Conservation (phyloP, 2,797 vertebrate genomes). For the Siniperca obscura region DNA sequence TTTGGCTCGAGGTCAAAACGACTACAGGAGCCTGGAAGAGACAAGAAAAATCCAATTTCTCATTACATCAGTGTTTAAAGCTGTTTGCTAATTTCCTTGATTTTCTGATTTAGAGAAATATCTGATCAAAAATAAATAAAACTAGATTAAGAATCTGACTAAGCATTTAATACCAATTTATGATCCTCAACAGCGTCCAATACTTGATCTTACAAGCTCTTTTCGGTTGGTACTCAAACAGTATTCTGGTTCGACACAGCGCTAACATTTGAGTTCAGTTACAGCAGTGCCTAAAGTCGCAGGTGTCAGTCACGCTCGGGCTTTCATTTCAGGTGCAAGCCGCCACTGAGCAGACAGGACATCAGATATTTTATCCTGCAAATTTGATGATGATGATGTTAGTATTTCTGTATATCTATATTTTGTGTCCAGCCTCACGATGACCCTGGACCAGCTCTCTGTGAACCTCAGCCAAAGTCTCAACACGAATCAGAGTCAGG, state of each 20-base stretch:
- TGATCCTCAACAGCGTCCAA: too few relatives aligned
- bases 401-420: background rate
- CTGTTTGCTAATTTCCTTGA: too few relatives aligned
- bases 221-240: too few relatives aligned
- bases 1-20: background rate
- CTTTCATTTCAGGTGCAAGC: background rate
- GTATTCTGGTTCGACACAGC: too few relatives aligned
- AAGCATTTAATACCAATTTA: too few relatives aligned
- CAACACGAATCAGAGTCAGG: slow-evolving; percentile 1
- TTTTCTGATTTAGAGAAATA: too few relatives aligned
- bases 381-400: background rate
- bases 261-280: too few relatives aligned
- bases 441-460: slow-evolving; percentile 65
- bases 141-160: too few relatives aligned
- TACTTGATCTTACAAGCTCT: too few relatives aligned
- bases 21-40: background rate
- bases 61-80: background rate
- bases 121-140: too few relatives aligned
- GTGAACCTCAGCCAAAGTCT: slow-evolving; percentile 39
- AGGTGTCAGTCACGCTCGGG: background rate
- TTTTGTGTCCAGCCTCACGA: slow-evolving; percentile 61
- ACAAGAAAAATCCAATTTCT: background rate
- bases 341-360: too few relatives aligned
- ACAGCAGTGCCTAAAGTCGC: background rate
- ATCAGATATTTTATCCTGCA: background rate